Percentiles rank a stretch among this genome's conserved stretches.
Conservation (phyloP, 2,888 invertebrate genomes). For the Macaria notata region DNA sequence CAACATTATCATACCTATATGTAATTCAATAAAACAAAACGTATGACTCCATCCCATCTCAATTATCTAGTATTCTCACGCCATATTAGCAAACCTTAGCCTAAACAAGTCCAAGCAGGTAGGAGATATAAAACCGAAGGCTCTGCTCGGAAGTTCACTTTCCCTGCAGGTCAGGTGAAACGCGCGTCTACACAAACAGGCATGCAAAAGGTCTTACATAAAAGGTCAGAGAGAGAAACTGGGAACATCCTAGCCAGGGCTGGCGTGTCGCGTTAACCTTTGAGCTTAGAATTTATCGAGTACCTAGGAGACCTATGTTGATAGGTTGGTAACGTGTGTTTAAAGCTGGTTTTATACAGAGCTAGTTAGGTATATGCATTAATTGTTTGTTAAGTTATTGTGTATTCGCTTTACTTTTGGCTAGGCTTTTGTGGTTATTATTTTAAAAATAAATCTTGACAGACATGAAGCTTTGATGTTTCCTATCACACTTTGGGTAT, state of each 20-base stretch:
- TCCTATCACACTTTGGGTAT: too few species aligned
- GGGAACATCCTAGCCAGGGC: constrained; percentile 44
- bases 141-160: constrained; percentile 54
- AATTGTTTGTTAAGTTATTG: too few species aligned
- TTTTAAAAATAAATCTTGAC: too few species aligned
- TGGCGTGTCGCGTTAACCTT: constrained; percentile 55
- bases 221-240: constrained; percentile 48
- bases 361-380: too few species aligned
- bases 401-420: too few species aligned
- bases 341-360: background rate
- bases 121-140: constrained; percentile 35
- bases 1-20: too few species aligned
- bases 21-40: too few species aligned
- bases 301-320: constrained; percentile 4
- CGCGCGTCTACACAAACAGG: constrained; percentile 47
- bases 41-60: background rate
- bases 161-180: constrained; percentile 49
- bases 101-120: constrained; percentile 52
- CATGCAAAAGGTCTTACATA: constrained; percentile 53
- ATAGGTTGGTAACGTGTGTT: constrained; percentile 13
- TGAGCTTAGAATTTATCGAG: constrained; percentile 39
- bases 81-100: constrained; percentile 27
- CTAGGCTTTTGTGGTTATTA: too few species aligned
- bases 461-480: too few species aligned
- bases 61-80: constrained; percentile 42